Evolutionary conservation across 2,797 vertebrate species (phyloP).

Genomic region (Sebastes oblongus): DNA sequence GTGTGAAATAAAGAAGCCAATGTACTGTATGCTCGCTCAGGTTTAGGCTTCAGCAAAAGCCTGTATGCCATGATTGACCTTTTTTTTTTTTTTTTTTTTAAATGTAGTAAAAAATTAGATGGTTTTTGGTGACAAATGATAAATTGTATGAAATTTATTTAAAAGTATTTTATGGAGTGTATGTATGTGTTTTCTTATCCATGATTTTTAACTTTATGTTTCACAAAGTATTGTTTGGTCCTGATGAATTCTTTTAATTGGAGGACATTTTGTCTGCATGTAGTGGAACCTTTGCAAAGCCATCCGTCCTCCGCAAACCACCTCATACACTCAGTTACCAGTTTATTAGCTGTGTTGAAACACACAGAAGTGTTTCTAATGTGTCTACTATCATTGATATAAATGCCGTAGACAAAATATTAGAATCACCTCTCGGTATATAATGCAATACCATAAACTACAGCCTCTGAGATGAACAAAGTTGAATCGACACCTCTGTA

Average conservation of each 20-base stretch:
- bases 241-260: constrained; percentile 1
- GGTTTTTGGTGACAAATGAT: constrained; percentile 18
- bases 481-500: background rate
- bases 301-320: background rate
- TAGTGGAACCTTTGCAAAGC: constrained; percentile 6
- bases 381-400: background rate
- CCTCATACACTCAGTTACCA: background rate
- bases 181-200: constrained; percentile 13
- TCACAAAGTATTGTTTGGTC: background rate
- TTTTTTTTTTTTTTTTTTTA: constrained; percentile 13
- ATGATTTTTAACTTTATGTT: background rate
- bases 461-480: background rate
- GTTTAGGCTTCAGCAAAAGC: constrained; percentile 57
- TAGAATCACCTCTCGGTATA: background rate
- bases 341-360: background rate
- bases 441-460: background rate
- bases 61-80: constrained; percentile 46
- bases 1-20: constrained; percentile 24
- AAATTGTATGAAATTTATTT: constrained; percentile 11
- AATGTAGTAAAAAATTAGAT: background rate
- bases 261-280: constrained; percentile 28
- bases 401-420: background rate
- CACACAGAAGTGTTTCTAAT: background rate
- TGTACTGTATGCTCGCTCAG: constrained; percentile 65
- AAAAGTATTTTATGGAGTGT: constrained; percentile 4